Conservation (phyloP, 2,113 vertebrate species). For the Mesoclemmys tuberculata region DNA sequence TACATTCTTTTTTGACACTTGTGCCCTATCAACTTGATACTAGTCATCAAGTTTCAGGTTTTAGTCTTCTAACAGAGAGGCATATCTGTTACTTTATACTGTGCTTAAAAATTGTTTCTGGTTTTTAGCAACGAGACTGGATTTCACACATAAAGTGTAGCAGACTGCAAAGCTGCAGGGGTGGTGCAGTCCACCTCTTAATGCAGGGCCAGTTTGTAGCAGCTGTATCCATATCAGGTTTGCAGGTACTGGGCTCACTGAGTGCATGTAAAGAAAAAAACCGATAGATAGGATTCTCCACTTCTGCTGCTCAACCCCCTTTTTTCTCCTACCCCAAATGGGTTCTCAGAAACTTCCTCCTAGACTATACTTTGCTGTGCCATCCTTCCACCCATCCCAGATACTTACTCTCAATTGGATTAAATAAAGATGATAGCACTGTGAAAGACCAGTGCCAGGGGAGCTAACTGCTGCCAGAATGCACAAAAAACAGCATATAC, state of each 20-base stretch:
- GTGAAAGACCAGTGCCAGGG: background rate
- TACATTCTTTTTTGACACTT: background rate
- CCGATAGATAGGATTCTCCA: too few relatives aligned
- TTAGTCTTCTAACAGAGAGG: rapidly evolving
- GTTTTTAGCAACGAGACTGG: background rate
- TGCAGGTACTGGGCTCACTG: background rate
- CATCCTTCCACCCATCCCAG: too few relatives aligned
- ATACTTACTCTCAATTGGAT: too few relatives aligned
- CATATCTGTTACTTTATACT: background rate
- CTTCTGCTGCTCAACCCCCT: too few relatives aligned
- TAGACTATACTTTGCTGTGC: background rate
- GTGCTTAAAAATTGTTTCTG: background rate
- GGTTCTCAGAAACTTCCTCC: background rate
- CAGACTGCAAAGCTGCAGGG: background rate
- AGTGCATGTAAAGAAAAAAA: too few relatives aligned
- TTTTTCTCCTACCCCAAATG: background rate
- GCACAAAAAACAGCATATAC: background rate
- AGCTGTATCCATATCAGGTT: background rate
- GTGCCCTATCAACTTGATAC: background rate
- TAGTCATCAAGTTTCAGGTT: background rate
- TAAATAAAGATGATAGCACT: too few relatives aligned
- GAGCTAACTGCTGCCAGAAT: constrained; percentile 17
- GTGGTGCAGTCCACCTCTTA: background rate
- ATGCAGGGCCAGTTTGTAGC: background rate
- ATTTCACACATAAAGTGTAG: too few relatives aligned